Conservation (phyloP, 2,888 invertebrate genomes). For the Perithous albicinctus region DNA sequence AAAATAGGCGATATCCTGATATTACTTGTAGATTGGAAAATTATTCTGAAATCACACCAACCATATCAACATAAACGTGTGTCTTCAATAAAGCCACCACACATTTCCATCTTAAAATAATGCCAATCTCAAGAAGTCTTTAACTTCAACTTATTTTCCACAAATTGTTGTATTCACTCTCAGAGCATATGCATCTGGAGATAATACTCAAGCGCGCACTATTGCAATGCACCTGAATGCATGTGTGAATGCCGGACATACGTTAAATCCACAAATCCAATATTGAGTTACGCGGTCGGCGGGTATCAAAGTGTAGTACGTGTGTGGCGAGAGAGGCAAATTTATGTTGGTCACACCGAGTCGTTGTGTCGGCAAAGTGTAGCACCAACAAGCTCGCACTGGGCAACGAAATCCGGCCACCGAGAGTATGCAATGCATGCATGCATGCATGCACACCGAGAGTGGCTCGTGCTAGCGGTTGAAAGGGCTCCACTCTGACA, state of each 20-base stretch:
- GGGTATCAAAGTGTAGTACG: conserved; percentile 26
- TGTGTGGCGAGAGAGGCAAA: conserved; percentile 40
- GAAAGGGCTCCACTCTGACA: conserved; percentile 52
- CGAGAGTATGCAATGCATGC: conserved; percentile 18
- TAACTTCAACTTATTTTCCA: background rate
- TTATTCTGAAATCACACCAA: too few species aligned
- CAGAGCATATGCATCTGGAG: conserved; percentile 7
- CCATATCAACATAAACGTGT: too few species aligned
- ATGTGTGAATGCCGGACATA: conserved; percentile 17
- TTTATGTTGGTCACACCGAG: conserved; percentile 39
- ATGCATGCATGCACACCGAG: conserved; percentile 9
- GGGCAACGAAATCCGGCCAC: conserved; percentile 42
- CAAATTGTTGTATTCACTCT: conserved; percentile 18
- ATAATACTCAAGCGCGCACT: background rate
- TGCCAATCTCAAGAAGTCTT: background rate
- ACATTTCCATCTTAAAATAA: background rate
- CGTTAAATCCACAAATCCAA: conserved; percentile 34
- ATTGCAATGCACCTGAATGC: background rate
- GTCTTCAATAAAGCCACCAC: background rate
- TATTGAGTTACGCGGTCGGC: conserved; percentile 42
- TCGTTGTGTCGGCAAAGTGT: conserved; percentile 30
- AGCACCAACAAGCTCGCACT: conserved; percentile 2
- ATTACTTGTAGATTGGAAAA: too few species aligned
- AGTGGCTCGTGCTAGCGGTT: conserved; percentile 46
- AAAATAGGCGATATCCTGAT: too few species aligned